Base-by-base conservation (phyloP, 2,888 invertebrate species). In the Cantharis flavilabris region DNA sequence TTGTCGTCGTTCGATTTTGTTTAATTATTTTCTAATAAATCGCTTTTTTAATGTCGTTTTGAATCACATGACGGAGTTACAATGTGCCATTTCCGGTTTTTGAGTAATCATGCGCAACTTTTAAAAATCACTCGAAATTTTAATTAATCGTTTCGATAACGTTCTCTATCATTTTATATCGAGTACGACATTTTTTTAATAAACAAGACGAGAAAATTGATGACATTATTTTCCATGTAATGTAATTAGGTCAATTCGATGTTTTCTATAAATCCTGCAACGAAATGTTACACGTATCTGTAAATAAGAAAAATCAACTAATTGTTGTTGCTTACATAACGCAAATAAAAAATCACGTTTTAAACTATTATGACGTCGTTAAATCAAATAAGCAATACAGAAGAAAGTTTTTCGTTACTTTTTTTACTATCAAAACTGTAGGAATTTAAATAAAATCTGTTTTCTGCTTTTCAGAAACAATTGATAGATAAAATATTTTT, bases 51-150 rank as follows among this genome's bases (percentile, higher is more conserved):
- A 18, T 10, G 13, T 62, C 70, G 64, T 70, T 70, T 70, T 70
- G 70, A 74, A 20, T 74, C 74, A 74, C 74, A 74, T 74, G 74
- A 74, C 69, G 23, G 64, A 33, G 18, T 70, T 26, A 23, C 11
- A 28, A 7, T 33, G 74, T 64, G n/a, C 28, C 70, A 70, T 64
- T 70, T 74, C 74, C 74, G 69, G 28, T 70, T 62, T 26, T 11
- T 63, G 14, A 74, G 23, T 26, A 69, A 67, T 69, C 69, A 70
- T 70, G 69, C 73, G 30, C 16, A 33, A 70, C 63, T 74, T 18
- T 62, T 70, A 70, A 28, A 69, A 70, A 28, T 70, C 28, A 23
- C 13, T 14, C 65, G 13, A 18, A 67, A 10, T n/a, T 5, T 23
- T n/a, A n/a, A 67, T 64, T 23, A 23, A 18, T 64, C 18, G 10